phyloP scores from a whole-genome alignment of 2,113 vertebrate species.

The Platysteira castanea region DNA sequence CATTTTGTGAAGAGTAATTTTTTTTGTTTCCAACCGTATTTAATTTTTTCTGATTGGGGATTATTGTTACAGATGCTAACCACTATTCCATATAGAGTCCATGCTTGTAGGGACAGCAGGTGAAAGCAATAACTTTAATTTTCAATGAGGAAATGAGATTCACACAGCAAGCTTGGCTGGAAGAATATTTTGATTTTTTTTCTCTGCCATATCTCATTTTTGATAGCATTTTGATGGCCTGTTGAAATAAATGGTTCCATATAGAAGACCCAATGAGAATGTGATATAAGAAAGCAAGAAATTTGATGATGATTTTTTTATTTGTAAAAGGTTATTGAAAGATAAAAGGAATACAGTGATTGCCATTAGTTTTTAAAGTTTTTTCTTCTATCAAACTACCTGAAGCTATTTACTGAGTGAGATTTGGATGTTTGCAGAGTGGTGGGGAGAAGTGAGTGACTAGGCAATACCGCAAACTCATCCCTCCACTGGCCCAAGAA shows the following conservation, averaged over 20 bases:
- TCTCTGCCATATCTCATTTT: background rate
- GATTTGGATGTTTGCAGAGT: background rate
- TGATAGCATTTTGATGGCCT: background rate
- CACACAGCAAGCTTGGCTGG: background rate
- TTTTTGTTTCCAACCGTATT: background rate
- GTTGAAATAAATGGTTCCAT: background rate
- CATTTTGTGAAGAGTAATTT: background rate
- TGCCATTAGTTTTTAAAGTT: background rate
- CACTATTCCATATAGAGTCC: background rate
- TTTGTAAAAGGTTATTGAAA: background rate
- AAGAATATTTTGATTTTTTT: background rate
- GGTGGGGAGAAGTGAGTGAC: background rate
- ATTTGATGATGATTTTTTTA: background rate
- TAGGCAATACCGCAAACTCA: background rate
- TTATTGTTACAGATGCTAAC: background rate
- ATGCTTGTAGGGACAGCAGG: background rate
- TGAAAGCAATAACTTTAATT: background rate
- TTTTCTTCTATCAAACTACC: background rate
- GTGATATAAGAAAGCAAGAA: background rate
- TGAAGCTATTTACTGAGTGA: background rate
- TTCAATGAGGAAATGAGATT: background rate
- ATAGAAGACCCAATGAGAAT: background rate
- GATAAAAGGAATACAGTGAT: background rate
- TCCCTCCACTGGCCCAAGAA: accelerated
- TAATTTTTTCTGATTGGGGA: background rate